Evolutionary conservation across 2,113 vertebrate genomes (phyloP).

Genomic region (Gymnobelideus leadbeateri): DNA sequence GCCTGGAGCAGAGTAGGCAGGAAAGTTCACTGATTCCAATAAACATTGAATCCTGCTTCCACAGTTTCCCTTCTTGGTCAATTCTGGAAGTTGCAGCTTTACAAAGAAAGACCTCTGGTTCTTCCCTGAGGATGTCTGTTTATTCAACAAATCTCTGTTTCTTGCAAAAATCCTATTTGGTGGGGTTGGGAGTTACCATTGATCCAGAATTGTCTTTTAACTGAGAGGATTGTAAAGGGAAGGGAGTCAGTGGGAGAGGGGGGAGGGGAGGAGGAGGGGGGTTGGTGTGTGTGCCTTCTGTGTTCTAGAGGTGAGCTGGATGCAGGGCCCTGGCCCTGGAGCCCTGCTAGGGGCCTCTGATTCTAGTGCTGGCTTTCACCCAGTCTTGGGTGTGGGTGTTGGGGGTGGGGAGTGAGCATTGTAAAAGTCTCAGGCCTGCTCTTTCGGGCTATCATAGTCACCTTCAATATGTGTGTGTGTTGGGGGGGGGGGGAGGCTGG

Average conservation of each 20-base stretch:
- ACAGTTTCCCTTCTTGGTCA: slow-evolving; percentile 51
- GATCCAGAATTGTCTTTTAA: slow-evolving; percentile 58
- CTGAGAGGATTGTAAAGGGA: slow-evolving; percentile 61
- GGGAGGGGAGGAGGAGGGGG: slow-evolving; percentile 6
- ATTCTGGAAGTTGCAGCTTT: slow-evolving; percentile 67
- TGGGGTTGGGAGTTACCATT: slow-evolving; percentile 38
- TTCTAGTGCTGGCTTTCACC: slow-evolving; percentile 21
- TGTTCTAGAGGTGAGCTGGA: background rate
- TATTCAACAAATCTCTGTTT: slow-evolving; percentile 50
- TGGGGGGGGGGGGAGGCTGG: background rate
- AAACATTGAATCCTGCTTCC: slow-evolving; percentile 11
- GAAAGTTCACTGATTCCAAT: background rate
- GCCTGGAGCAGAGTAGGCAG: no score
- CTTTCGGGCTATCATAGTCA: background rate
- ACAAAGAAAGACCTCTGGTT: background rate
- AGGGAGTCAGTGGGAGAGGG: slow-evolving; percentile 19
- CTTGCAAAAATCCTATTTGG: slow-evolving; percentile 42
- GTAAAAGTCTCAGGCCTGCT: background rate
- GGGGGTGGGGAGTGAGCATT: background rate
- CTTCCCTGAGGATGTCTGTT: slow-evolving; percentile 16
- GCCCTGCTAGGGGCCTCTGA: background rate
- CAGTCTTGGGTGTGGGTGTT: no score
- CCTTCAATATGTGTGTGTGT: background rate
- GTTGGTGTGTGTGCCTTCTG: slow-evolving; percentile 5
- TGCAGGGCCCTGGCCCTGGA: background rate